phyloP scores from a whole-genome alignment of 2,888 invertebrate genomes.

The Volucella inanis region DNA sequence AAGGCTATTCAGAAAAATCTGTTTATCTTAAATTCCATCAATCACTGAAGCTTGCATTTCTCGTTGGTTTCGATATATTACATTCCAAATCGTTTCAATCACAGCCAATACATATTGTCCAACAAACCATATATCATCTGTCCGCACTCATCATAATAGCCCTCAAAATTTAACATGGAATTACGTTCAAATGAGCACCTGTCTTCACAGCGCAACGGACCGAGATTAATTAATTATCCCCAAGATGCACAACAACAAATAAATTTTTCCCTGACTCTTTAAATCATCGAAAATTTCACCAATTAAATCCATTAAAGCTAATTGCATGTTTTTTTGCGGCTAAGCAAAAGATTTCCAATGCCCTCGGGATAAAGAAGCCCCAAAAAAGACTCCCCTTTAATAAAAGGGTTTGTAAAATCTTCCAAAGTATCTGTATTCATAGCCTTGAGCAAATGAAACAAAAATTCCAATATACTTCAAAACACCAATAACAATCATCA shows the following conservation, averaged over 20 bases:
- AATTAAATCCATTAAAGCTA: conserved; percentile 66
- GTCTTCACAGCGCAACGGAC: conserved; percentile 56
- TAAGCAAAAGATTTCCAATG: conserved; percentile 9
- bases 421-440: conserved; percentile 14
- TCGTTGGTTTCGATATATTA: conserved; percentile 9
- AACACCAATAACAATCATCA: conserved; percentile 4
- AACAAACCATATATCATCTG: conserved; percentile 64
- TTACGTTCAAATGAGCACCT: conserved; percentile 63
- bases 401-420: conserved; percentile 1
- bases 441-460: conserved; percentile 5
- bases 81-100: conserved; percentile 49
- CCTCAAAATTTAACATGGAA: conserved; percentile 49
- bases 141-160: conserved; percentile 54
- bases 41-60: conserved; percentile 37
- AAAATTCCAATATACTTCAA: conserved; percentile 12
- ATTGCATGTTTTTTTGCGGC: conserved; percentile 35
- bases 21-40: conserved; percentile 38
- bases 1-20: no score
- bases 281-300: conserved; percentile 48
- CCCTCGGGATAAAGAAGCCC: conserved; percentile 18
- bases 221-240: conserved; percentile 65
- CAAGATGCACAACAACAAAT: conserved; percentile 34
- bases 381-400: conserved; percentile 25
- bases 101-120: conserved; percentile 53
- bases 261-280: conserved; percentile 39